Percentiles rank a stretch among this genome's conserved stretches.
phyloP scores from a whole-genome alignment of 2,797 vertebrate species.

The Melanotaenia maccullochi region DNA sequence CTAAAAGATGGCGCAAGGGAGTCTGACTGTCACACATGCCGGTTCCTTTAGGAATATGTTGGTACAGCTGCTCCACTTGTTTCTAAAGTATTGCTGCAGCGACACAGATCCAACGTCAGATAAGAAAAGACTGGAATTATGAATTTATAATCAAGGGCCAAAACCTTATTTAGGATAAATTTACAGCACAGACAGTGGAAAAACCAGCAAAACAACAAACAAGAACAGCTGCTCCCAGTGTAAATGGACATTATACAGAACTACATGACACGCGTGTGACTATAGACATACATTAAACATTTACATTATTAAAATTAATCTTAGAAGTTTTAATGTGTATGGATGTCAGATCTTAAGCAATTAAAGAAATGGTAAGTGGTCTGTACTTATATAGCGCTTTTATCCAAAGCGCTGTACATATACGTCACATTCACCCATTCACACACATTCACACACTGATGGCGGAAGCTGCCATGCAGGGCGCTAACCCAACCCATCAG shows the following conservation, averaged over 20 bases:
- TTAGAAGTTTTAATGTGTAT: slow-evolving; percentile 50
- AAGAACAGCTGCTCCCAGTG: slow-evolving; percentile 17
- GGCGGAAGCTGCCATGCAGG: too few relatives aligned
- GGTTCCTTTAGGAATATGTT: slow-evolving; percentile 18
- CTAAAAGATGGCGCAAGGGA: background rate
- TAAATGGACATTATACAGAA: slow-evolving; percentile 43
- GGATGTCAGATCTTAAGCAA: slow-evolving; percentile 10
- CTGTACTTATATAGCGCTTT: too few relatives aligned
- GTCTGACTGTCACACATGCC: background rate
- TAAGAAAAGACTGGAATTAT: background rate
- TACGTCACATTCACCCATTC: too few relatives aligned
- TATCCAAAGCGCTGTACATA: too few relatives aligned
- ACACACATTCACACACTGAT: too few relatives aligned
- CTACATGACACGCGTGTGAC: slow-evolving; percentile 14
- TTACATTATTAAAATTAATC: background rate
- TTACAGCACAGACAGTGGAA: slow-evolving; percentile 8
- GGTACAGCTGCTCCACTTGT: slow-evolving; percentile 8
- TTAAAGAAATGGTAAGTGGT: too few relatives aligned
- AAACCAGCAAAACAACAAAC: background rate
- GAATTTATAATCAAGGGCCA: slow-evolving; percentile 13
- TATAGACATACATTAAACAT: background rate
- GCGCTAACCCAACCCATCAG: too few relatives aligned
- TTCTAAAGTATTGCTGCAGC: slow-evolving; percentile 6
- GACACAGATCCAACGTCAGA: slow-evolving; percentile 7
- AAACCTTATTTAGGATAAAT: slow-evolving; percentile 18